These are phyloP conservation scores for Chironomus striatipennis DNA, from an alignment of 1,140 invertebrate species.

Conservation along the genomic window DNA sequence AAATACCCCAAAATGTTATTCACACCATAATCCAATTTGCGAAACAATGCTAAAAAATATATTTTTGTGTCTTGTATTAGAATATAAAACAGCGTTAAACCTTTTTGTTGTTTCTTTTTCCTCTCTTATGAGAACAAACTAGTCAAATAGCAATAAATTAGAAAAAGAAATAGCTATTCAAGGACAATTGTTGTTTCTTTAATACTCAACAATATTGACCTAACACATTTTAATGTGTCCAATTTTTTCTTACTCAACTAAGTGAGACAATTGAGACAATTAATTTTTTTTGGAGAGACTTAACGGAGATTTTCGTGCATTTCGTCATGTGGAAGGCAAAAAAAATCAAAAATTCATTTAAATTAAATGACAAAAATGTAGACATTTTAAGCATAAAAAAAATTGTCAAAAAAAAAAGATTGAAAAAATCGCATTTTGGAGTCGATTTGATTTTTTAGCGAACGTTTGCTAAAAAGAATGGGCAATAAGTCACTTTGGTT, in stretches of 20 bases:
- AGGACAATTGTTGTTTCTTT: not conserved
- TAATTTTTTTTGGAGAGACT: not conserved
- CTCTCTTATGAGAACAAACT: not conserved
- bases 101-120: not conserved
- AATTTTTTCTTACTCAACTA: not conserved
- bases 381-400: too few relatives aligned
- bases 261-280: slow-evolving; percentile 1
- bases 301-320: not conserved
- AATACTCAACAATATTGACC: not conserved
- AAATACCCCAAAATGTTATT: too few relatives aligned
- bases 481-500: too few relatives aligned
- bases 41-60: too few relatives aligned
- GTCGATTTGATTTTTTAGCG: too few relatives aligned
- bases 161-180: not conserved
- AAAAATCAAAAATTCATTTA: not conserved
- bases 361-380: too few relatives aligned
- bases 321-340: not conserved
- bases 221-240: not conserved
- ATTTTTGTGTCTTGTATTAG: too few relatives aligned
- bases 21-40: too few relatives aligned
- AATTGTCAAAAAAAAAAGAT: too few relatives aligned
- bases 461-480: too few relatives aligned
- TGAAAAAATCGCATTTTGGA: too few relatives aligned
- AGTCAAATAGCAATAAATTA: slow-evolving; percentile 4
- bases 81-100: too few relatives aligned